Conservation (phyloP, 2,113 vertebrate genomes). For the Stomatorhinus ivindoensis region DNA sequence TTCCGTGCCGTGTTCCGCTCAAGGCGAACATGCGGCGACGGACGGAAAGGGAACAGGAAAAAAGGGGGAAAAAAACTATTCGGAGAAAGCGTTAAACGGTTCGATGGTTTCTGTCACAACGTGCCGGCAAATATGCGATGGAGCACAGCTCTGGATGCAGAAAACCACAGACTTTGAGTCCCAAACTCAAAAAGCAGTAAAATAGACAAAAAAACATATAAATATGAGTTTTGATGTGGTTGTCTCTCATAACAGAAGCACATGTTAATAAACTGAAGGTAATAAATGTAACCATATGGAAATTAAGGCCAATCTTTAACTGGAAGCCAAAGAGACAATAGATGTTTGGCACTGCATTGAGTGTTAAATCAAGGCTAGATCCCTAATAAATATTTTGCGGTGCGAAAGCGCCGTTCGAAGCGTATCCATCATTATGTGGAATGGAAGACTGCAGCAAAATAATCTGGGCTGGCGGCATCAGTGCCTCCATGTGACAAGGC, state of each 20-base stretch:
- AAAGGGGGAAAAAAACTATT: constrained; percentile 12
- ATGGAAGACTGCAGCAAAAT: background rate
- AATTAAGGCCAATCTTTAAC: background rate
- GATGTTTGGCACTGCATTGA: background rate
- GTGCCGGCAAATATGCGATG: background rate
- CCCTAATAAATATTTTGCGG: background rate
- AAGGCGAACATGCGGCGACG: constrained; percentile 8
- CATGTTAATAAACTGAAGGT: background rate
- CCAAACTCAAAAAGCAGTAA: background rate
- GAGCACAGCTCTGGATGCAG: background rate
- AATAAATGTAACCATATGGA: background rate
- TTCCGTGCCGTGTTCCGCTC: background rate
- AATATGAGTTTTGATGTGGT: background rate
- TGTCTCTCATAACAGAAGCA: background rate
- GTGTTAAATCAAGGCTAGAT: background rate
- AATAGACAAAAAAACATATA: background rate
- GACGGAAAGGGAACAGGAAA: background rate
- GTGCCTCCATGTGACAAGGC: background rate
- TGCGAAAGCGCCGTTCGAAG: background rate
- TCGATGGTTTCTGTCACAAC: constrained; percentile 11
- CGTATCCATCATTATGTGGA: background rate
- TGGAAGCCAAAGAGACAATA: background rate
- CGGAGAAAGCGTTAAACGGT: background rate
- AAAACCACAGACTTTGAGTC: background rate
- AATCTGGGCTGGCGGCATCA: background rate